Percentiles rank a stretch among this genome's conserved stretches.
These are phyloP conservation scores for Dryobotodes eremita DNA, from an alignment of 2,888 invertebrate genomes.

Conservation along the genomic window DNA sequence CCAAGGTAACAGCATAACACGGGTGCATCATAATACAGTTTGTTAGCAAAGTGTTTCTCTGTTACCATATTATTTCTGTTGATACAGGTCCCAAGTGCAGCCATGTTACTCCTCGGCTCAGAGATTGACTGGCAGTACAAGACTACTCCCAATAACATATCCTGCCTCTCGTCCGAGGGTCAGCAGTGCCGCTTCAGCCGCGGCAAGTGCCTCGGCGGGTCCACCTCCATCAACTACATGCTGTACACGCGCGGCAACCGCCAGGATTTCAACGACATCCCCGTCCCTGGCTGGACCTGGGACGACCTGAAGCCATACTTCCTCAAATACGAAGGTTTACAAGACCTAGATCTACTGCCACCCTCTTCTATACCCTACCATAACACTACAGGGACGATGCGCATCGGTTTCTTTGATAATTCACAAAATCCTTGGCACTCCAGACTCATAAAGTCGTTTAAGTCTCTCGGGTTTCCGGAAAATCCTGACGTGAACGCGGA, in stretches of 20 bases:
- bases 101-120: slow-evolving; percentile 71
- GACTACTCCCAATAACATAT: slow-evolving; percentile 77
- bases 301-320: slow-evolving; percentile 79
- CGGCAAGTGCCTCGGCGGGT: slow-evolving; percentile 83
- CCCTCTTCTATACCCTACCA: slow-evolving; percentile 76
- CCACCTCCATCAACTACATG: slow-evolving; percentile 83
- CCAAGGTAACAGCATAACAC: slow-evolving; percentile 65
- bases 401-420: slow-evolving; percentile 74
- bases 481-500: slow-evolving; percentile 79
- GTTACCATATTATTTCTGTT: slow-evolving; percentile 22
- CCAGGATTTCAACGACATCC: slow-evolving; percentile 75
- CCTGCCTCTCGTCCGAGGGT: slow-evolving; percentile 75
- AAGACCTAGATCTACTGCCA: slow-evolving; percentile 72
- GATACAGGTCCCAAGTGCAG: slow-evolving; percentile 75
- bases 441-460: slow-evolving; percentile 71
- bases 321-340: slow-evolving; percentile 78
- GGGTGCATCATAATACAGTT: background rate
- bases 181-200: slow-evolving; percentile 76
- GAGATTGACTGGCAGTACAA: slow-evolving; percentile 78
- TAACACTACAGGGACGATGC: slow-evolving; percentile 77
- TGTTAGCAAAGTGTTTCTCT: background rate
- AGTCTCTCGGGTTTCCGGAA: slow-evolving; percentile 71
- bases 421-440: slow-evolving; percentile 78
- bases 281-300: slow-evolving; percentile 80
- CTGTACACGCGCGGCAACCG: slow-evolving; percentile 80